phyloP scores from a whole-genome alignment of 2,113 vertebrate genomes.

The Poeciliopsis retropinna region DNA sequence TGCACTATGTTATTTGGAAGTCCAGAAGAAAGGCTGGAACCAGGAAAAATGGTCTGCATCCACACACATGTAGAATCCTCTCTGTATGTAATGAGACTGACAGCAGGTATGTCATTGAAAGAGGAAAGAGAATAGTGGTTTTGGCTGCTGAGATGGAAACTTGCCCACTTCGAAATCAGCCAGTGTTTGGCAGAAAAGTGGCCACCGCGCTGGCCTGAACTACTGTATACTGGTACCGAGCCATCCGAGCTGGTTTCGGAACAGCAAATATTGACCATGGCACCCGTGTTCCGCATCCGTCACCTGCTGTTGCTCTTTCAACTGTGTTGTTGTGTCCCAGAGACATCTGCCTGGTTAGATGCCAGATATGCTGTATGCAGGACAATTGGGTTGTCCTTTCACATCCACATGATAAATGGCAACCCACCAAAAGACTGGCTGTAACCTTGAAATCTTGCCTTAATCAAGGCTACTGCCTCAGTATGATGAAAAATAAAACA shows the following conservation, averaged over 20 bases:
- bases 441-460: conserved; percentile 72
- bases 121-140: conserved; percentile 49
- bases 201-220: conserved; percentile 46
- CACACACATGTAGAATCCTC: conserved; percentile 22
- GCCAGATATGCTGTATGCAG: conserved; percentile 64
- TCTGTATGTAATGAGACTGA: conserved; percentile 49
- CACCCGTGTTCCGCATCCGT: conserved; percentile 40
- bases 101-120: conserved; percentile 57
- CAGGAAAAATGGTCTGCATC: not conserved
- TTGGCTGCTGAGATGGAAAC: conserved; percentile 48
- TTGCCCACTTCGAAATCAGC: conserved; percentile 54
- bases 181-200: conserved; percentile 59
- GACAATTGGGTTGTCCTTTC: conserved; percentile 71
- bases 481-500: conserved; percentile 45
- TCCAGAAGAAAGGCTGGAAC: conserved; percentile 22
- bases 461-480: conserved; percentile 61
- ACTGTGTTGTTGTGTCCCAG: conserved; percentile 55
- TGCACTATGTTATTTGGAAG: conserved; percentile 48
- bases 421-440: conserved; percentile 62
- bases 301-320: conserved; percentile 62
- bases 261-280: conserved; percentile 64
- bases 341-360: conserved; percentile 70
- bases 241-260: conserved; percentile 56
- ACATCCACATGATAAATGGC: conserved; percentile 76
- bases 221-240: conserved; percentile 56